Base-by-base conservation (phyloP, 2,113 vertebrate genomes). In the Sula dactylatra region DNA sequence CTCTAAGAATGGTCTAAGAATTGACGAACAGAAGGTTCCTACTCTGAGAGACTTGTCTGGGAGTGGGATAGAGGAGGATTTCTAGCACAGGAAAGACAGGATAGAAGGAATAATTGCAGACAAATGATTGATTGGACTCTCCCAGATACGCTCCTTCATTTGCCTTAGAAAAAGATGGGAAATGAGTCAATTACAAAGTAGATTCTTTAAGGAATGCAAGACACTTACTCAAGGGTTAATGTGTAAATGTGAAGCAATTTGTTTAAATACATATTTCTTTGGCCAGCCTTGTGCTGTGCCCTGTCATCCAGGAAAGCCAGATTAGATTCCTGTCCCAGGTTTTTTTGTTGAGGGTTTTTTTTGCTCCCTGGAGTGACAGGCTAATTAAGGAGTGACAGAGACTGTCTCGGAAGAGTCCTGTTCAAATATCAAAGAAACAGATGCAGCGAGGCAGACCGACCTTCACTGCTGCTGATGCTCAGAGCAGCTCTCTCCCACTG, bases 341-440 rank as follows among this genome's bases (percentile, higher is more conserved):
- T 56, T 91, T 95, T 96, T 72, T 90, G 10, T 73, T 44, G 62
- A 87, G 44, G 45, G 45, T 47, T 47, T 47, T 47, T 62, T 73
- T 79, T 74, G 0, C 76, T 93, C 78, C 87, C 72, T 86, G 79
- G 87, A 92, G 92, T 91, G 91, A 90, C 93, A 91, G 84, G 88
- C 92, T 97, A 95, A 96, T 97, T 96, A 96, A 94, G 83, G 83
- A 97, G 50, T 86, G 86, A 86, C 80, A 92, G 72, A 90, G 67
- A 55, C 38, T 38, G 81, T 84, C 89, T 94, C 91, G 80, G 66
- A 93, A 97, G 86, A 96, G 54, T 88, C 85, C 62, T 96, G 50
- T 96, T 96, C 94, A 97, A 91, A 93, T 93, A 95, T 78, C 95
- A 96, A 94, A 94, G 94, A 83, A 95, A 90, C 72, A 96, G 90